Base-by-base conservation (phyloP, 1,140 invertebrate species). In the Pachypsylla venusta region DNA sequence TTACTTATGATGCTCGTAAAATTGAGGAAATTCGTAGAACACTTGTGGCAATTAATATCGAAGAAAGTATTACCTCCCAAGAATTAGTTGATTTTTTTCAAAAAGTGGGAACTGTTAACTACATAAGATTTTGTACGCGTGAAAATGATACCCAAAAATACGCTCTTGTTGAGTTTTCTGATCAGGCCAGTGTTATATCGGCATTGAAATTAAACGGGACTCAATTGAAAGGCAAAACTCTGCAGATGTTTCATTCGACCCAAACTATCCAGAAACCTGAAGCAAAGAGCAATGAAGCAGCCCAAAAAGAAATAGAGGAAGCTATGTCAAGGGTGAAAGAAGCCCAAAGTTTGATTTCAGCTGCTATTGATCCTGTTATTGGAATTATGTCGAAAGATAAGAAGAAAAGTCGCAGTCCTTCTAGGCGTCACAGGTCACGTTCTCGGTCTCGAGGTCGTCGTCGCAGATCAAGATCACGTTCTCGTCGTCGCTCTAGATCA, bases 11-110 rank as follows among this genome's bases (percentile, higher is more conserved):
- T 70, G 82, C 84, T 20, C 76, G 84, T 22, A 91, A 90, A 70
- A 89, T 99, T 59, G 95, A 99, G 75, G 95, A 99, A 74, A 98
- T 98, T 20, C 77, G 96, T 12, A 77, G 93, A 56, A 97, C 93
- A 0, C 76, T 93, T 2, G 79, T 93, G 39, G 76, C 93, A 1
- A 77, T 84, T 39, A 89, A 91, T 64, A 77, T 93, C 48, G 77
- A 87, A 61, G 62, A 78, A 25, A 77, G 77, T 58, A 79, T 82
- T 62, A 80, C 81, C 0, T 74, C 85, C 4, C 83, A 89, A 30
- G 82, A 92, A 58, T 67, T 93, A 1, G 79, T 96, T 66, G 85
- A 89, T 58, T 90, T 91, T 71, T 96, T 97, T 69, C 75, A 79
- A 58, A 77, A 75, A 62, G 87, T 85, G 55, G 89, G 93, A 16